Evolutionary conservation across 2,113 vertebrate species (phyloP).

Genomic region (Phyllostomus hastatus): DNA sequence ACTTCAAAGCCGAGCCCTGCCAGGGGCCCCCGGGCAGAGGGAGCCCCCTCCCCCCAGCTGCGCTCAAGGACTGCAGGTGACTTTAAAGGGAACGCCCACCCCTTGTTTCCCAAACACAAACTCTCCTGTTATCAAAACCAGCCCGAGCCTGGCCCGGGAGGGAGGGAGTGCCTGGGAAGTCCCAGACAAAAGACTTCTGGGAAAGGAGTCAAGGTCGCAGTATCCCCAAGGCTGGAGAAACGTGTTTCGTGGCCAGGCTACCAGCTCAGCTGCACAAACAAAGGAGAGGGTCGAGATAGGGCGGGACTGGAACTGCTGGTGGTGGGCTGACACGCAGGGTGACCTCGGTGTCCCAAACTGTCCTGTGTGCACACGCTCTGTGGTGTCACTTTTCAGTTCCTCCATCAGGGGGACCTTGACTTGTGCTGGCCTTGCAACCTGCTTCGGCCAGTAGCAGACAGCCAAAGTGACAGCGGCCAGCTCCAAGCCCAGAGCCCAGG

Average conservation of each 20-base stretch:
- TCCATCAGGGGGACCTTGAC: neutral
- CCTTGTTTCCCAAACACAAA: neutral
- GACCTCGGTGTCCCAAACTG: neutral
- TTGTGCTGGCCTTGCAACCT: neutral
- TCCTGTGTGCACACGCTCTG: rapidly evolving
- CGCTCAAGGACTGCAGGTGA: neutral
- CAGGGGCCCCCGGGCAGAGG: rapidly evolving
- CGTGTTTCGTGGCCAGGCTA: rapidly evolving
- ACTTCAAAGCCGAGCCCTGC: neutral
- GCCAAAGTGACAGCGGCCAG: neutral
- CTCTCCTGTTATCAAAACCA: no score
- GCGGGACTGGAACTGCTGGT: rapidly evolving
- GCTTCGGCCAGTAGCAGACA: neutral
- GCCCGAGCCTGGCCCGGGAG: rapidly evolving
- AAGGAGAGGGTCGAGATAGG: rapidly evolving
- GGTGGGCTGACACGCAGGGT: no score
- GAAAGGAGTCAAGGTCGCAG: rapidly evolving
- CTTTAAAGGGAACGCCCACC: neutral
- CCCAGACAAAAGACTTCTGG: neutral
- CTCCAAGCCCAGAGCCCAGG: neutral
- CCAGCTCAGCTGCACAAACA: no score
- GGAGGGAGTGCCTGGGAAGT: neutral
- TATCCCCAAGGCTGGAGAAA: neutral
- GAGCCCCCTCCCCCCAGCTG: neutral
- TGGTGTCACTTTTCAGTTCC: no score